Evolutionary conservation across 2,888 invertebrate species (phyloP).

Genomic region (Lepidochitona cinerea): DNA sequence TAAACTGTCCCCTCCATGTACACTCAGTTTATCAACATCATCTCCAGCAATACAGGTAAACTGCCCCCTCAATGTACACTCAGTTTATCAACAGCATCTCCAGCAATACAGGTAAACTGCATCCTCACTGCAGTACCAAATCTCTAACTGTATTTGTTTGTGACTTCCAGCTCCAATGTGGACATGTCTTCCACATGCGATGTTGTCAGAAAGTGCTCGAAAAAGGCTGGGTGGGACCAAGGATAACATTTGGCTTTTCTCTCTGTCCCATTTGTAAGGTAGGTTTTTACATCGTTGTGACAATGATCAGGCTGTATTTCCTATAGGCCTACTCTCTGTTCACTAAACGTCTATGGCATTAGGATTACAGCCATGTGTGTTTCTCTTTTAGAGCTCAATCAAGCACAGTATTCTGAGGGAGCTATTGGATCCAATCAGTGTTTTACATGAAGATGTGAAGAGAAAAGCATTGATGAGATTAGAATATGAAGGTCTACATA

Average conservation of each 20-base stretch:
- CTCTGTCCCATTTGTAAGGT: slow-evolving; percentile 97
- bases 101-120: too few species aligned
- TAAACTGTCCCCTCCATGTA: too few species aligned
- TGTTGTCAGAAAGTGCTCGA: slow-evolving; percentile 89
- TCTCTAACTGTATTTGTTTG: too few species aligned
- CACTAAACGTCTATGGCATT: neutral
- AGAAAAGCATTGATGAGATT: slow-evolving; percentile 95
- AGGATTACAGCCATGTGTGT: neutral
- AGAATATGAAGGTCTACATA: slow-evolving; percentile 93
- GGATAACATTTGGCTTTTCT: slow-evolving; percentile 96
- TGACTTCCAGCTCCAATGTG: slow-evolving; percentile 84
- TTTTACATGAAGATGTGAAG: slow-evolving; percentile 89
- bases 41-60: too few species aligned
- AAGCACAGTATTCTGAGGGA: slow-evolving; percentile 85
- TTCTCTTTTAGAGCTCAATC: slow-evolving; percentile 75
- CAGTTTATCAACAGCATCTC: too few species aligned
- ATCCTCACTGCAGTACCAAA: too few species aligned
- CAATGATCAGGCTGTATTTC: neutral
- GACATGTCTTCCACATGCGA: slow-evolving; percentile 95
- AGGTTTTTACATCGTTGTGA: too few species aligned
- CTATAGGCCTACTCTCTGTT: too few species aligned
- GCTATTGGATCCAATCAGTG: slow-evolving; percentile 84
- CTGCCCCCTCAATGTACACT: too few species aligned
- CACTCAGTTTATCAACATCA: too few species aligned
- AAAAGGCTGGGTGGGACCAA: slow-evolving; percentile 93